phyloP scores from a whole-genome alignment of 2,888 invertebrate species.

The Leucophenga maculata region DNA sequence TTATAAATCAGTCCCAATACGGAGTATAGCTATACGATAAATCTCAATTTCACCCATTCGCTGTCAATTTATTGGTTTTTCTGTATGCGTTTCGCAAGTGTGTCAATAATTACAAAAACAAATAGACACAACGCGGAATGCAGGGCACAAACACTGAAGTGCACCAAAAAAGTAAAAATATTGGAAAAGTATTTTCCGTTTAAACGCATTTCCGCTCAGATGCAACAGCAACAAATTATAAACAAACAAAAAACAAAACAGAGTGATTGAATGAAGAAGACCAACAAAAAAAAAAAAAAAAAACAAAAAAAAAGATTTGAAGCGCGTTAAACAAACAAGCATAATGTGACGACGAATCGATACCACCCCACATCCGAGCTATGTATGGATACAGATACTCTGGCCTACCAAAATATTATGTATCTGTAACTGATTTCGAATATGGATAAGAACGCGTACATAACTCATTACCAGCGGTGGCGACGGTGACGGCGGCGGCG shows the following conservation, averaged over 20 bases:
- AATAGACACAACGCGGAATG: slow-evolving; percentile 36
- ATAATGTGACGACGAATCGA: slow-evolving; percentile 62
- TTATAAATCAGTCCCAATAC: background rate
- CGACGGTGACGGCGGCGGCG: too few relatives aligned
- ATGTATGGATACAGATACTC: slow-evolving; percentile 25
- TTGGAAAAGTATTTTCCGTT: slow-evolving; percentile 30
- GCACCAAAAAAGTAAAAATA: background rate
- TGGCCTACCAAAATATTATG: background rate
- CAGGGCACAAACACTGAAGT: background rate
- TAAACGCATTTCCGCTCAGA: slow-evolving; percentile 54
- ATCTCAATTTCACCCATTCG: background rate
- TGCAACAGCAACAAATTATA: slow-evolving; percentile 44
- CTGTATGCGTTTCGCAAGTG: slow-evolving; percentile 48
- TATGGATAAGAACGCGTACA: slow-evolving; percentile 62
- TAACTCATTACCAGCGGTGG: slow-evolving; percentile 53
- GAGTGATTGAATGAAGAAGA: slow-evolving; percentile 35
- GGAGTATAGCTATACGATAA: background rate
- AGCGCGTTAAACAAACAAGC: slow-evolving; percentile 56
- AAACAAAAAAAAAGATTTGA: slow-evolving; percentile 24
- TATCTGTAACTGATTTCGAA: slow-evolving; percentile 47
- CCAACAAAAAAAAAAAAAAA: slow-evolving; percentile 34
- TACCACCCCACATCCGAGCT: slow-evolving; percentile 40
- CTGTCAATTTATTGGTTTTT: slow-evolving; percentile 47
- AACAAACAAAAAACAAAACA: slow-evolving; percentile 51
- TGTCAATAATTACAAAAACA: slow-evolving; percentile 58